Base-by-base conservation (phyloP, 2,888 invertebrate species). In the Abrostola tripartita region DNA sequence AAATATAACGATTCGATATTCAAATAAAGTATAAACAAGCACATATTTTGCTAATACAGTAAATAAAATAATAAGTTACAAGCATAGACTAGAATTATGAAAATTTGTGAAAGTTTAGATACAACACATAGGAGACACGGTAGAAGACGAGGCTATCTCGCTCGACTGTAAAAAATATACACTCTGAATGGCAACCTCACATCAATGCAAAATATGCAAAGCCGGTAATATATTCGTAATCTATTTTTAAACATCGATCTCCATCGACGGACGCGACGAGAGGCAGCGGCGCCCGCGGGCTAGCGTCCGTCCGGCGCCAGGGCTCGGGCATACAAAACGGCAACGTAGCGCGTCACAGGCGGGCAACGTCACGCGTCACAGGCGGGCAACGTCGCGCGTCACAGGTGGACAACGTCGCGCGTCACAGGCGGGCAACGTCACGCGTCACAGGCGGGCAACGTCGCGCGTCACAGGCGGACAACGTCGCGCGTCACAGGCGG, bases 71-170 rank as follows among this genome's bases (percentile, higher is more conserved):
- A 88, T 85, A 87, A 90, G 86, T 88, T 81, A 86, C 83, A 83
- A 88, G 88, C 85, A 84, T 84, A 93, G 93, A 93, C 92, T 93
- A 93, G 92, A 78, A 91, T 86, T 71, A 88, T 81, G 84, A 88
- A 90, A 86, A 85, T 87, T 85, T 85, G 83, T 81, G 86, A 86
- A 88, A 88, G 84, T 83, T 85, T 80, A 85, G 88, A 87, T 76
- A 79, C 70, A 75, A 76, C 86, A 82, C 81, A 83, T 79, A 65
- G 74, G 65, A 86, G 85, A 85, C 75, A 83, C 81, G 76, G 79
- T 81, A 79, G 77, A 82, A 73, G 73, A 78, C 79, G 77, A 81
- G 81, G 76, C 80, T 83, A 81, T 81, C 71, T 74, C 88, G 82
- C 83, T 83, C 83, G 81, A 71, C 68, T 76, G 82, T 81, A 84